Evolutionary conservation across 1,140 invertebrate genomes (phyloP).

Genomic region (Zeugodacus cucurbitae): DNA sequence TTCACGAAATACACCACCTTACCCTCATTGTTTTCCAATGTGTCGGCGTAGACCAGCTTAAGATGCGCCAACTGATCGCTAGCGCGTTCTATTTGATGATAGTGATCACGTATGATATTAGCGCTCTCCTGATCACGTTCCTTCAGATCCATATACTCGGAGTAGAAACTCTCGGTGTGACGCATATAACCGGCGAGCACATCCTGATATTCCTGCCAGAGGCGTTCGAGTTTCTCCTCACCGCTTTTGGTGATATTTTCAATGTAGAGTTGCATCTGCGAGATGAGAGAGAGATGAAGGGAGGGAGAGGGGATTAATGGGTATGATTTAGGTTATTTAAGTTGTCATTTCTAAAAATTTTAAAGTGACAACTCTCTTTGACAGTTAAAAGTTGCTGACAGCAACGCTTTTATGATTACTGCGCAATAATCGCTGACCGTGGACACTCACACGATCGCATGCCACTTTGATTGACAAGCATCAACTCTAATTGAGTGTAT

Average conservation of each 20-base stretch:
- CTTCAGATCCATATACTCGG: slow-evolving; percentile 63
- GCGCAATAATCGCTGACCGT: background rate
- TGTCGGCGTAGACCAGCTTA: slow-evolving; percentile 54
- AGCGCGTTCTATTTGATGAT: slow-evolving; percentile 56
- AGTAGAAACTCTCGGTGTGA: slow-evolving; percentile 60
- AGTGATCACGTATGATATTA: slow-evolving; percentile 54
- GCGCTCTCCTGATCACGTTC: slow-evolving; percentile 61
- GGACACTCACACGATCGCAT: background rate
- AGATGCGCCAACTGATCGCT: slow-evolving; percentile 55
- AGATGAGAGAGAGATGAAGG: background rate
- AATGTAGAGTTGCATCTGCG: slow-evolving; percentile 59
- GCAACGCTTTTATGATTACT: background rate
- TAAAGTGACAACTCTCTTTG: background rate
- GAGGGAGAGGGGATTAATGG: background rate
- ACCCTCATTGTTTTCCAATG: slow-evolving; percentile 53
- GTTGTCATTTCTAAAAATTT: background rate
- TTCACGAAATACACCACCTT: slow-evolving; percentile 53
- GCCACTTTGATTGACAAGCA: background rate
- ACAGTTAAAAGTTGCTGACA: background rate
- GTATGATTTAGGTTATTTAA: background rate
- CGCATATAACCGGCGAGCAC: slow-evolving; percentile 59
- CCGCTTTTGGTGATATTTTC: slow-evolving; percentile 58
- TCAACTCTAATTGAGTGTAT: background rate
- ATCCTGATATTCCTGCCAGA: slow-evolving; percentile 62
- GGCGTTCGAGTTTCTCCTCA: slow-evolving; percentile 56